Evolutionary conservation across 2,888 invertebrate species (phyloP).

Genomic region (Acrobasis consociella): DNA sequence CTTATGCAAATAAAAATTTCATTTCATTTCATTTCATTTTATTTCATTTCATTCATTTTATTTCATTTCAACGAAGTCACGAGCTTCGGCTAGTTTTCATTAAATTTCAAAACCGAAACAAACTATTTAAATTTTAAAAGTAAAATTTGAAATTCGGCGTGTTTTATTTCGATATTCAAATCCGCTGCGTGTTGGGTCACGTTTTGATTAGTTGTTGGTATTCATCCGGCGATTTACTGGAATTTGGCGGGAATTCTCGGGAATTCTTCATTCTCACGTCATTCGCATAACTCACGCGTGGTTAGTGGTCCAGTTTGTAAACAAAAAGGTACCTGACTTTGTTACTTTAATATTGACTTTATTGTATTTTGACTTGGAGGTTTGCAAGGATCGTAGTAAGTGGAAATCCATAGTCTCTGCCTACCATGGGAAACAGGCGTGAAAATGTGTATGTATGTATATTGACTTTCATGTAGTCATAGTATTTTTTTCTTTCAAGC

Average conservation of each 20-base stretch:
- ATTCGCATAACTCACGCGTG: not conserved
- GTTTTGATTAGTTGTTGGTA: constrained; percentile 11
- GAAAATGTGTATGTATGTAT: too few species aligned
- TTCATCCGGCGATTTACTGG: constrained; percentile 16
- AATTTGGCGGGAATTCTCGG: constrained; percentile 13
- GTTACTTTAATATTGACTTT: not conserved
- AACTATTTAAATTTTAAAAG: not conserved
- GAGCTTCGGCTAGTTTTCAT: too few species aligned
- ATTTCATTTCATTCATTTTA: too few species aligned
- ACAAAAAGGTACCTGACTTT: not conserved
- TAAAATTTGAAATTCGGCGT: not conserved
- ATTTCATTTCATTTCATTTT: too few species aligned
- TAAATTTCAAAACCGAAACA: not conserved
- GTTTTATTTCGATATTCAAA: not conserved
- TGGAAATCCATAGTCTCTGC: too few species aligned
- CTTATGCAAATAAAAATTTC: too few species aligned
- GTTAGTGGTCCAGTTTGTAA: not conserved
- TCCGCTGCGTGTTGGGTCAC: not conserved
- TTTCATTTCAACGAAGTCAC: too few species aligned
- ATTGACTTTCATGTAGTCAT: too few species aligned
- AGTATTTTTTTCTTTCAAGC: too few species aligned
- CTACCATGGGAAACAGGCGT: too few species aligned
- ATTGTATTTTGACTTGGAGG: not conserved
- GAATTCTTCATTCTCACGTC: constrained; percentile 6
- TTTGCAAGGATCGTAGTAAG: too few species aligned